Conservation (phyloP, 2,113 vertebrate species). For the Scytalopus superciliaris region DNA sequence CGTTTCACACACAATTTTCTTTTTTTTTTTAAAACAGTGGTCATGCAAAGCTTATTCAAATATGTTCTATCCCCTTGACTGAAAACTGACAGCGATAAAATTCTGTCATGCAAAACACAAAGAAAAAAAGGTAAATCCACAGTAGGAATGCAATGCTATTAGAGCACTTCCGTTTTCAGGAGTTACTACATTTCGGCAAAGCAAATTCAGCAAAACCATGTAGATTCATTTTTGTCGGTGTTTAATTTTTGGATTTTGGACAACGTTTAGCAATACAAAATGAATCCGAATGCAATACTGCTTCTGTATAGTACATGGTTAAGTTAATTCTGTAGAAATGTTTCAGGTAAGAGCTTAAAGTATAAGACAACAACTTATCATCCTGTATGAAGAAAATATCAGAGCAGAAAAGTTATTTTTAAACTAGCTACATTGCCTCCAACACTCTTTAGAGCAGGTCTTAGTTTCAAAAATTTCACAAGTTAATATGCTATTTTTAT, state of each 20-base stretch:
- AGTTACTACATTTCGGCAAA: neutral
- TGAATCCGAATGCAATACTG: neutral
- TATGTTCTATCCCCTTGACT: neutral
- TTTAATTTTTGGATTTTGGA: neutral
- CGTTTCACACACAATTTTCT: rapidly evolving
- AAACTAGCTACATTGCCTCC: neutral
- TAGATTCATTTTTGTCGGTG: neutral
- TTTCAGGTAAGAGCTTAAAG: neutral
- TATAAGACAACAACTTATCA: neutral
- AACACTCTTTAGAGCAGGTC: neutral
- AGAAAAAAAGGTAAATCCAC: neutral
- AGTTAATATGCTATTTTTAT: neutral
- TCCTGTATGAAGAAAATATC: neutral
- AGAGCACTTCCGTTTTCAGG: neutral
- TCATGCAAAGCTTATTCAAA: neutral
- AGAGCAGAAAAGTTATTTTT: neutral
- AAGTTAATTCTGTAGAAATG: neutral
- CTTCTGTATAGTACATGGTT: neutral
- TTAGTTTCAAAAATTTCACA: slow-evolving; percentile 17
- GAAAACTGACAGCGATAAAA: neutral
- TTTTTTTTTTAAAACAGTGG: neutral
- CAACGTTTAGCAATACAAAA: neutral
- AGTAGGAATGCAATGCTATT: neutral
- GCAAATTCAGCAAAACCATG: neutral
- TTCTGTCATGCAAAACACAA: neutral